Evolutionary conservation across 2,888 invertebrate species (phyloP), one percentile per base, ranked within the genome.

Genomic region (Germaria angustata): DNA sequence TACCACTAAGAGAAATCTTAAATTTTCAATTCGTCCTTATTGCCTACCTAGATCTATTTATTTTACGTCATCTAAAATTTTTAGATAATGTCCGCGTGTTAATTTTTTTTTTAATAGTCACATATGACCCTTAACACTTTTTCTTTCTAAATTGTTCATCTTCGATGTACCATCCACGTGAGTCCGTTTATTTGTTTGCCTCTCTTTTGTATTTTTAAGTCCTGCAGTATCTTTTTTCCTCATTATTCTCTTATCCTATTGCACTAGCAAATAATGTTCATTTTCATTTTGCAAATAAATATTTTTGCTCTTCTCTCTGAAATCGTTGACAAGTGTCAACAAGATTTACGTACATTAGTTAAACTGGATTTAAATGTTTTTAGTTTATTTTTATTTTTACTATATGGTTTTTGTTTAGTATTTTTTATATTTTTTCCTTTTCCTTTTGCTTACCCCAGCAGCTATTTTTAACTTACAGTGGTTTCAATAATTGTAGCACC

Each of bases 341-440:
- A 76, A 76, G 75, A 80, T 76, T 80, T 80, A 71, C 80, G 76
- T 80, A 65, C 69, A 80, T 80, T 71, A 76, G 75, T 76, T 71
- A 57, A 75, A 69, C 55, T 71, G 71, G 71, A 65, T 80, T 80
- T 76, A 76, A 80, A 80, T 76, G 80, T 57, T 55, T 72, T 63
- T 61, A 61, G 39, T 61, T 77, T 39, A 9, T 59, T 53, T 24
- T 49, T 55, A 36, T 15, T 57, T 66, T 34, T 65, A 55, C 51
- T 15, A 13, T 61, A 41, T 32, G 22, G 24, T 34, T 69, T 44
- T 53, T 49, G 2, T 17, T n/a, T 41, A n/a, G 8, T 41, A 32
- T 32, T 32, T 66, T 49, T 15, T 15, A 24, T 34, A 53, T 39
- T 41, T 51, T 6, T 22, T 8, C 15, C 15, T 9, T 15, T 1